Conservation (phyloP, 1,140 invertebrate species). For the Ips typographus region DNA sequence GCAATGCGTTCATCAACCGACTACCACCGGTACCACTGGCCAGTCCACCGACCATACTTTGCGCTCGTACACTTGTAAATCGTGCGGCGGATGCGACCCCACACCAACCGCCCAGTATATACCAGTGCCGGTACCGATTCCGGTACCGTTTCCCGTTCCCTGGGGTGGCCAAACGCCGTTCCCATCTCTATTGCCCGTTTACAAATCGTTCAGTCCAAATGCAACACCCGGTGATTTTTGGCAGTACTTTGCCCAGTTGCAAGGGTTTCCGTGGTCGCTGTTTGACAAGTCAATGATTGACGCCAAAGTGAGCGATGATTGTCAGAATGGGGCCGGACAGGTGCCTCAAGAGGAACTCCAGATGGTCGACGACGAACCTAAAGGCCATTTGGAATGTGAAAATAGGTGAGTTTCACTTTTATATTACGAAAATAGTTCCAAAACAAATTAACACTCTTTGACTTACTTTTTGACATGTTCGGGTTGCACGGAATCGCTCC, state of each 20-base stretch:
- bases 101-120: slow-evolving; percentile 66
- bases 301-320: slow-evolving; percentile 8
- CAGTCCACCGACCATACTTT: slow-evolving; percentile 41
- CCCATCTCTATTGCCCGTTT: slow-evolving; percentile 51
- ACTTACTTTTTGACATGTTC: too few relatives aligned
- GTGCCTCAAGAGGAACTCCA: background rate
- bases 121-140: slow-evolving; percentile 76
- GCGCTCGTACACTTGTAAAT: slow-evolving; percentile 51
- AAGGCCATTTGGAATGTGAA: slow-evolving; percentile 60
- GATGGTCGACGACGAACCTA: slow-evolving; percentile 32
- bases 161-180: slow-evolving; percentile 51
- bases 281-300: slow-evolving; percentile 30
- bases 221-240: slow-evolving; percentile 40
- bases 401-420: slow-evolving; percentile 51
- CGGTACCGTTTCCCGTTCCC: slow-evolving; percentile 67
- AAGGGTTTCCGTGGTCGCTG: slow-evolving; percentile 29
- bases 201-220: slow-evolving; percentile 37
- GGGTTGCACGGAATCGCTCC: too few relatives aligned
- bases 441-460: too few relatives aligned
- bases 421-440: too few relatives aligned
- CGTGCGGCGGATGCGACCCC: slow-evolving; percentile 47
- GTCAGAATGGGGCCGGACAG: background rate
- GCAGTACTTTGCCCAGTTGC: slow-evolving; percentile 37
- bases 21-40: slow-evolving; percentile 35
- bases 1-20: slow-evolving; percentile 44